Percentiles rank a stretch among this genome's conserved stretches.
phyloP scores from a whole-genome alignment of 2,888 invertebrate species.

The Drosophila histrio region DNA sequence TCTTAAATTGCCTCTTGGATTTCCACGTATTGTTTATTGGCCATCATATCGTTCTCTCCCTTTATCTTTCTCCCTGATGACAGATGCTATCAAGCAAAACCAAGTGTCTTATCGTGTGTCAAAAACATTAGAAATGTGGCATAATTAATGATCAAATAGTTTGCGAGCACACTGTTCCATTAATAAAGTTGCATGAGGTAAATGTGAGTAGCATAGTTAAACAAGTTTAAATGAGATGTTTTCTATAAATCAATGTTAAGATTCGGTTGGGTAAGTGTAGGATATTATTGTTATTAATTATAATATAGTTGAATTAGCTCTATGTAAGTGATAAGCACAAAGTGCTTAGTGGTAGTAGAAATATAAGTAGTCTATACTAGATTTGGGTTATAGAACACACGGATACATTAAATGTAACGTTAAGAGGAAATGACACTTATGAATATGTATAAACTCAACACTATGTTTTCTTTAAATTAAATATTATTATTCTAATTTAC shows the following conservation, averaged over 20 bases:
- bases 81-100: constrained; percentile 26
- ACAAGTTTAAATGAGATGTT: not conserved
- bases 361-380: too few species aligned
- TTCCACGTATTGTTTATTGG: not conserved
- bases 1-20: not conserved
- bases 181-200: not conserved
- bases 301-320: too few species aligned
- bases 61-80: constrained; percentile 2
- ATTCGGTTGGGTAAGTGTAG: not conserved
- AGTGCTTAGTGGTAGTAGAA: too few species aligned
- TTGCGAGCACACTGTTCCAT: not conserved
- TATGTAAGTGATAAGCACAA: too few species aligned
- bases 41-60: not conserved
- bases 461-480: too few species aligned
- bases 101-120: constrained; percentile 8
- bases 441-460: too few species aligned
- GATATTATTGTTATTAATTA: too few species aligned
- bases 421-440: too few species aligned
- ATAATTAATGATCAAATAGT: constrained; percentile 7
- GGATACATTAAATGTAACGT: too few species aligned
- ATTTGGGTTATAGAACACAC: too few species aligned
- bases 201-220: not conserved
- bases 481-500: not conserved
- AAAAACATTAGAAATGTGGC: constrained; percentile 12
- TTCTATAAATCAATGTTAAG: not conserved